These are phyloP conservation scores for Crotalus adamanteus DNA, from an alignment of 2,797 vertebrate genomes.

Conservation along the genomic window DNA sequence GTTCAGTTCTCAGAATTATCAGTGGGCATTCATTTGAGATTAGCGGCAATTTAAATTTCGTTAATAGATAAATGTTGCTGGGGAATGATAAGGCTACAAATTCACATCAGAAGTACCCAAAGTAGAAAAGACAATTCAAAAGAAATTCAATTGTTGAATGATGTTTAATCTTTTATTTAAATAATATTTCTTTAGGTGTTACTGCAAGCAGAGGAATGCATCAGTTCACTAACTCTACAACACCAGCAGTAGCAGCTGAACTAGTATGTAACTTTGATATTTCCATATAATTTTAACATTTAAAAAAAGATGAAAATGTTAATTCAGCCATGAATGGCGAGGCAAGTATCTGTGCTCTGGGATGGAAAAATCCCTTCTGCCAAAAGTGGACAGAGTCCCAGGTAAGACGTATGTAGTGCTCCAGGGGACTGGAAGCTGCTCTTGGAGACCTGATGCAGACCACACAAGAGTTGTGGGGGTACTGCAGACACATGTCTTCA, in stretches of 20 bases:
- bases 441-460: neutral
- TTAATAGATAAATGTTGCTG: neutral
- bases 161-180: neutral
- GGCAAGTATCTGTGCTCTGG: neutral
- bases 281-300: neutral
- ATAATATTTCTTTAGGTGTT: constrained; percentile 70
- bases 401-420: neutral
- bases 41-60: neutral
- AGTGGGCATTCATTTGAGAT: neutral
- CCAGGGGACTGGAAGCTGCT: neutral
- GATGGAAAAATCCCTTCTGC: neutral
- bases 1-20: neutral
- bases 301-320: neutral
- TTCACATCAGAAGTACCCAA: neutral
- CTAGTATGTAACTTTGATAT: constrained; percentile 72
- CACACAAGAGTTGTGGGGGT: neutral
- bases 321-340: neutral
- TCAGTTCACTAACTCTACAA: constrained; percentile 62
- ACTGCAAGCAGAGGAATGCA: constrained; percentile 75
- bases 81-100: neutral
- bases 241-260: constrained; percentile 39
- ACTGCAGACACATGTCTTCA: neutral
- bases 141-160: neutral
- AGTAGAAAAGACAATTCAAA: neutral
- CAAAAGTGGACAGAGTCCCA: neutral